Percentiles rank a stretch among this genome's conserved stretches.
Conservation (phyloP, 2,888 invertebrate species). For the Acleris sparsana region DNA sequence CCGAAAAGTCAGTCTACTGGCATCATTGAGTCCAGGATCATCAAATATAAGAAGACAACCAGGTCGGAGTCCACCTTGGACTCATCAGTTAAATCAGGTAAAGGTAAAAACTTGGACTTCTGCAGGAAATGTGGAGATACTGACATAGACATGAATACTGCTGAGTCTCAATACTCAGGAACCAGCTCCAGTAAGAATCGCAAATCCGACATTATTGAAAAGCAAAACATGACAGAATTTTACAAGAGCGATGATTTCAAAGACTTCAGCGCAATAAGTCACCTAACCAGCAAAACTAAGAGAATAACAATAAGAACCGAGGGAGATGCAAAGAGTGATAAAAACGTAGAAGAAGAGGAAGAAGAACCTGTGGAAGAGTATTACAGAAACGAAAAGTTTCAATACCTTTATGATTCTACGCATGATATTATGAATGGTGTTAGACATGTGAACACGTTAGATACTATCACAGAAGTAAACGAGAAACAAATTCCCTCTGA, state of each 20-base stretch:
- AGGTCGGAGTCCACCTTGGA: constrained; percentile 58
- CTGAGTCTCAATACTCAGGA: constrained; percentile 7
- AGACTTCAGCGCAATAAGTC: not conserved
- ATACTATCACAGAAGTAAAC: constrained; percentile 64
- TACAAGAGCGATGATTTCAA: constrained; percentile 18
- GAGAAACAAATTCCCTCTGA: constrained; percentile 47
- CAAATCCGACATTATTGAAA: not conserved
- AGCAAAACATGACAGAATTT: constrained; percentile 11
- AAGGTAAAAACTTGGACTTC: constrained; percentile 39
- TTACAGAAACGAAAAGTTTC: constrained; percentile 70
- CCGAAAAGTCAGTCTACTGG: constrained; percentile 59
- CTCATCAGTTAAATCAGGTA: constrained; percentile 42
- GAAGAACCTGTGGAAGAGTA: constrained; percentile 54
- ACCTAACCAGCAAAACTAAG: not conserved
- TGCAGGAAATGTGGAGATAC: constrained; percentile 62
- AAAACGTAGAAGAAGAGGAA: constrained; percentile 36
- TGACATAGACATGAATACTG: constrained; percentile 11
- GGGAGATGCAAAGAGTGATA: constrained; percentile 17
- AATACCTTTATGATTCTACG: constrained; percentile 54
- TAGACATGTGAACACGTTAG: constrained; percentile 51
- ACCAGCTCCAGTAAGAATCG: not conserved
- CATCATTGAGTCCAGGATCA: constrained; percentile 41
- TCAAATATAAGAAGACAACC: constrained; percentile 57
- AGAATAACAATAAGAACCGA: constrained; percentile 1
- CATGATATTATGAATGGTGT: constrained; percentile 45